Percentiles rank a stretch among this genome's conserved stretches.
Conservation (phyloP, 2,113 vertebrate genomes). For the Arothron firmamentum region DNA sequence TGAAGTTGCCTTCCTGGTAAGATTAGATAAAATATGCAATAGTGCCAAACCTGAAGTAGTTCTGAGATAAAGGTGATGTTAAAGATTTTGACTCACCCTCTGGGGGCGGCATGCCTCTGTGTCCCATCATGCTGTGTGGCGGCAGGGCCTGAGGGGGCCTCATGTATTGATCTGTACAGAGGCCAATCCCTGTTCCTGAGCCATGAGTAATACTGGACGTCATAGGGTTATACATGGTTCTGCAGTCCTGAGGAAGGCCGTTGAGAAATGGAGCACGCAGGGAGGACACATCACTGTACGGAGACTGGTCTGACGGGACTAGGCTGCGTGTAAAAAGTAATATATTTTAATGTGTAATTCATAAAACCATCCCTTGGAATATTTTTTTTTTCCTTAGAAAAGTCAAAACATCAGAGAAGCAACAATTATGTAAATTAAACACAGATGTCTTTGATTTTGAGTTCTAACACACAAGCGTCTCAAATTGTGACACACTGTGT, state of each 20-base stretch:
- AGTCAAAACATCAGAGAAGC: background rate
- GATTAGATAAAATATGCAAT: too few relatives aligned
- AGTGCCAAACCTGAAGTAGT: constrained; percentile 27
- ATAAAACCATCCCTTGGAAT: too few relatives aligned
- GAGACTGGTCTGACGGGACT: constrained; percentile 57
- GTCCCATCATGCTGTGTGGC: constrained; percentile 73
- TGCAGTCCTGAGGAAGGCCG: constrained; percentile 62
- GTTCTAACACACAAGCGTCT: too few relatives aligned
- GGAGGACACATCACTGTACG: constrained; percentile 69
- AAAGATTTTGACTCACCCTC: constrained; percentile 68
- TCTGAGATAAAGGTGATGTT: constrained; percentile 34
- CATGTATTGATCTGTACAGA: constrained; percentile 85
- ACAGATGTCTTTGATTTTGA: background rate
- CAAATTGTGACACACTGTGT: too few relatives aligned
- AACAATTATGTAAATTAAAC: background rate
- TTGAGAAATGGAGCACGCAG: constrained; percentile 58
- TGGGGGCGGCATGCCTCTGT: constrained; percentile 66
- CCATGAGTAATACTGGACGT: constrained; percentile 76
- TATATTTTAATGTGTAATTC: too few relatives aligned
- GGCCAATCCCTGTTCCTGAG: constrained; percentile 67
- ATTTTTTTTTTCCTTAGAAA: background rate
- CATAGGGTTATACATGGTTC: constrained; percentile 84
- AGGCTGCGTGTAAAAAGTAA: constrained; percentile 38
- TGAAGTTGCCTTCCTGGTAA: too few relatives aligned
- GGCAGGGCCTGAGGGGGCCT: constrained; percentile 76